Conservation (phyloP, 2,113 vertebrate genomes). For the Mus pahari region DNA sequence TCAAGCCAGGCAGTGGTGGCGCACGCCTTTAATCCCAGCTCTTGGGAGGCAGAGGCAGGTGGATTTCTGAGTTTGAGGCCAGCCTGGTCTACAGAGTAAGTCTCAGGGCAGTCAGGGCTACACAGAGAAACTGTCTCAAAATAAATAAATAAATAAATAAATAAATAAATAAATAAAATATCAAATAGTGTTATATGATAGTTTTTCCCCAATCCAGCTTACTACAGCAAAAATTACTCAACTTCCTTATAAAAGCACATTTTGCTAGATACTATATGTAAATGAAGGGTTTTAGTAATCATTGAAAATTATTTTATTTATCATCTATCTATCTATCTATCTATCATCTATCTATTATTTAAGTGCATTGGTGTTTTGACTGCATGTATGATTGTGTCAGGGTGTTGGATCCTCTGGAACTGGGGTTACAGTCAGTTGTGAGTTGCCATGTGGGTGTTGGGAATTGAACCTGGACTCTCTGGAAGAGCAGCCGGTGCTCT, state of each 20-base stretch:
- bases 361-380: background rate
- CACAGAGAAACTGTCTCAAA: too few species aligned
- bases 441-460: background rate
- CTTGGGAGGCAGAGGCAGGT: too few species aligned
- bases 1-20: background rate
- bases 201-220: background rate
- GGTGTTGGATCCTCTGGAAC: background rate
- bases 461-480: background rate
- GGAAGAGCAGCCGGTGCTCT: background rate
- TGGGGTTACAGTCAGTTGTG: background rate
- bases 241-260: background rate
- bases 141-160: too few species aligned
- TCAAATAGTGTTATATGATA: background rate
- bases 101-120: too few species aligned
- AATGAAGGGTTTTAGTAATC: slow-evolving; percentile 45
- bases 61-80: too few species aligned
- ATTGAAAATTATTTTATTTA: background rate
- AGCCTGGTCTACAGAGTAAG: too few species aligned
- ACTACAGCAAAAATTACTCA: slow-evolving; percentile 12
- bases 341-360: background rate
- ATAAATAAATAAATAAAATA: background rate
- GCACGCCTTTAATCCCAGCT: too few species aligned
- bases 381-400: background rate
- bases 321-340: background rate
- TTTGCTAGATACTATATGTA: background rate